phyloP scores from a whole-genome alignment of 2,797 vertebrate genomes.

The Peromyscus nudipes region DNA sequence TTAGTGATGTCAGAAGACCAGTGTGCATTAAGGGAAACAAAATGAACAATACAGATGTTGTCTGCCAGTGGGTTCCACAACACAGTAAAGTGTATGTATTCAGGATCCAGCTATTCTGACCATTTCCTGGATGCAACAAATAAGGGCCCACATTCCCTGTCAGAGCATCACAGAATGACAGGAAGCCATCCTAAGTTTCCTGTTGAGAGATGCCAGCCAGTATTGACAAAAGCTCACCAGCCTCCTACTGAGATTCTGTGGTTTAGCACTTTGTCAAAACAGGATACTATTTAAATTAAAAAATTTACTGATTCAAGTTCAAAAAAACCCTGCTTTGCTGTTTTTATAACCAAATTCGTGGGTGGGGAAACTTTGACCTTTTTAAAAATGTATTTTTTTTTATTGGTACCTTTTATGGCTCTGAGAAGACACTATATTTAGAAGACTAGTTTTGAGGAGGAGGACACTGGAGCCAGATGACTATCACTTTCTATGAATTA shows the following conservation, averaged over 20 bases:
- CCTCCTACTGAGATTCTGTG: conserved; percentile 89
- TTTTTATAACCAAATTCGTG: conserved; percentile 87
- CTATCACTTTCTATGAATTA: conserved; percentile 90
- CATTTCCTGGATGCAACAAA: conserved; percentile 76
- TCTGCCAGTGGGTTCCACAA: conserved; percentile 70
- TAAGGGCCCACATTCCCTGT: conserved; percentile 74
- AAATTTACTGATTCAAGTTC: conserved; percentile 86
- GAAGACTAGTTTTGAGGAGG: conserved; percentile 84
- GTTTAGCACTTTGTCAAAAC: conserved; percentile 95
- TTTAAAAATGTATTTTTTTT: conserved; percentile 78
- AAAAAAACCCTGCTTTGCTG: conserved; percentile 84
- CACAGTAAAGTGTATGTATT: conserved; percentile 9
- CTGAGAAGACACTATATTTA: conserved; percentile 89
- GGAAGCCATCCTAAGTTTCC: conserved; percentile 89
- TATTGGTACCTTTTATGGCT: conserved; percentile 82
- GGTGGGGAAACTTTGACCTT: conserved; percentile 87
- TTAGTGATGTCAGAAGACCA: conserved; percentile 58
- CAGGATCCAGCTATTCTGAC: not conserved
- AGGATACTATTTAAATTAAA: conserved; percentile 91
- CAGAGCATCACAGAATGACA: conserved; percentile 60
- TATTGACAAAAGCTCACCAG: conserved; percentile 84
- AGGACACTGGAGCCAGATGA: conserved; percentile 87
- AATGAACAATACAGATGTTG: conserved; percentile 73
- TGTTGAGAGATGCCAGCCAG: conserved; percentile 87
- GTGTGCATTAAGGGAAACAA: conserved; percentile 38